A percentile compares a stretch with the other conserved stretches of the same genome.
These are phyloP conservation scores for Cryptotermes secundus DNA, from an alignment of 1,140 invertebrate genomes.

Conservation along the genomic window DNA sequence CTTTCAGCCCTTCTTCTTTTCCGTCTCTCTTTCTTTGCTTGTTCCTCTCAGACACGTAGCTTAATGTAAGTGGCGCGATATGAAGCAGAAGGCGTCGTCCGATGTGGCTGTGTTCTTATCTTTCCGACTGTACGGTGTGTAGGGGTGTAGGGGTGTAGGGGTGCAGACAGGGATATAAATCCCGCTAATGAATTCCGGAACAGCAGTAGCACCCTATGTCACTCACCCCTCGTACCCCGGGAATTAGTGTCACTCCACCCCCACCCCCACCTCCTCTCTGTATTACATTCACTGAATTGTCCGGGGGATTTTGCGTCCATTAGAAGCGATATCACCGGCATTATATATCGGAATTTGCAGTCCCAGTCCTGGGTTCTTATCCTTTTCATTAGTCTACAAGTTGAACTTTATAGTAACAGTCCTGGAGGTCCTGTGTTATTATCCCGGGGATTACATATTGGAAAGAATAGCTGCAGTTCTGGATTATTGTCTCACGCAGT, in stretches of 20 bases:
- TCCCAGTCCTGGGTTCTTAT: not conserved
- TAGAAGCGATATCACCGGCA: not conserved
- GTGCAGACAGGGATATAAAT: constrained; percentile 16
- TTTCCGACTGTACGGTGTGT: constrained; percentile 11
- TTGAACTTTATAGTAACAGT: no score
- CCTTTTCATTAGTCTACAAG: no score
- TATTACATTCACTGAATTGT: constrained; percentile 18
- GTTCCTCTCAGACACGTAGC: no score
- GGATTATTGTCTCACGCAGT: no score
- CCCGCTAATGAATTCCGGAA: constrained; percentile 17
- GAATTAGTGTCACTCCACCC: constrained; percentile 14
- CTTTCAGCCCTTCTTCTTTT: no score
- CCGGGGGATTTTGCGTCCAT: constrained; percentile 1
- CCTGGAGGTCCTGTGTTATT: no score
- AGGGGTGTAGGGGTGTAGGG: not conserved
- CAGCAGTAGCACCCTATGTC: constrained; percentile 17
- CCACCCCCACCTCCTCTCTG: no score
- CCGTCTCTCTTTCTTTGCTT: no score
- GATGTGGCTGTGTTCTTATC: not conserved
- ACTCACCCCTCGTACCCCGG: constrained; percentile 14
- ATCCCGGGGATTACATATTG: no score
- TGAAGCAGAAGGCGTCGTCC: no score
- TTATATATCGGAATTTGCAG: not conserved
- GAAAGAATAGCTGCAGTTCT: no score
- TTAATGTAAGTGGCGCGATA: no score